A percentile compares a stretch with the other conserved stretches of the same genome.
Conservation (phyloP, 2,888 invertebrate species). For the Aproaerema taeniolella region DNA sequence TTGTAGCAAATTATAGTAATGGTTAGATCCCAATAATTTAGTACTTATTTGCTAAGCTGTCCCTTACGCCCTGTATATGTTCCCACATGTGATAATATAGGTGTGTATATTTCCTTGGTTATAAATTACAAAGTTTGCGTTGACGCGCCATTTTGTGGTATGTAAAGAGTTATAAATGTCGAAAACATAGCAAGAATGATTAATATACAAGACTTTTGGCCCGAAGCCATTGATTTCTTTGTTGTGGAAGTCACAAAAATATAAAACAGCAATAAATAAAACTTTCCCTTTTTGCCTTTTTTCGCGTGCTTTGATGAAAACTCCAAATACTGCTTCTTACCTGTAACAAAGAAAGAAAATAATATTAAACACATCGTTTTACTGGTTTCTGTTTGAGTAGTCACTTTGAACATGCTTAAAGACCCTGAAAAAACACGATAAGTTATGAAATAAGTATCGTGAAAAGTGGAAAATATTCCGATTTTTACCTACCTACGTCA, state of each 20-base stretch:
- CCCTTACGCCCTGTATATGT: no score
- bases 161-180: conserved; percentile 42
- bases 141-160: conserved; percentile 30
- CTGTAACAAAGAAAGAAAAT: conserved; percentile 45
- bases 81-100: no score
- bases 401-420: no score
- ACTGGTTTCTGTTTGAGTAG: no score
- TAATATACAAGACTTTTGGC: conserved; percentile 54
- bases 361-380: background rate
- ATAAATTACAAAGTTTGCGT: conserved; percentile 20
- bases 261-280: conserved; percentile 30
- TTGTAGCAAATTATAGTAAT: no score
- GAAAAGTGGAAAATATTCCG: no score
- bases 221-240: conserved; percentile 46
- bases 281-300: conserved; percentile 17
- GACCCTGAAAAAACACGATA: no score
- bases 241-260: conserved; percentile 44
- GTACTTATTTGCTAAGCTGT: no score
- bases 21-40: no score
- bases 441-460: background rate
- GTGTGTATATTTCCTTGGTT: conserved; percentile 15
- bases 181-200: conserved; percentile 51
- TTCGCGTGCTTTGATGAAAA: background rate
- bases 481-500: no score
- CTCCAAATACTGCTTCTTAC: conserved; percentile 31